Base-by-base conservation (phyloP, 1,140 invertebrate genomes). In the Bathynomus jamesi region DNA sequence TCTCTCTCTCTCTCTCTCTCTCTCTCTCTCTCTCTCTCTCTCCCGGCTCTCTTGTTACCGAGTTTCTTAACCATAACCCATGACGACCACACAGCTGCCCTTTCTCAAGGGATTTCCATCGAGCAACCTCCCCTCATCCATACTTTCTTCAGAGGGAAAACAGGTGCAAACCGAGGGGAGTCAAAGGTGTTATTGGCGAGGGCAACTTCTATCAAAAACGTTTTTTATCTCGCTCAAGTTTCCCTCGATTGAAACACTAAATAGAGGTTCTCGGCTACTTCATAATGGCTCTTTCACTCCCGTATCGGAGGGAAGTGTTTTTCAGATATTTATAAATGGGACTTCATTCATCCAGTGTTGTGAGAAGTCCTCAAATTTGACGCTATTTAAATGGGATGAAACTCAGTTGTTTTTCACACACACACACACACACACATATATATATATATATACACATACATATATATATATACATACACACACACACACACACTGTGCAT, bases 391-490 rank as follows among this genome's bases (percentile, higher is more conserved):
- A n/a, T n/a, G n/a, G n/a, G n/a, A n/a, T n/a, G n/a, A n/a, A n/a
- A n/a, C n/a, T n/a, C n/a, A n/a, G n/a, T n/a, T n/a, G n/a, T n/a
- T n/a, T n/a, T n/a, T n/a, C n/a, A 62, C 61, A 62, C 21, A 62
- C 61, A 62, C 21, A 62, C 61, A 62, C 21, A 62, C 61, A 62
- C 21, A 62, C 61, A 62, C 21, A 62, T 24, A 62, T 27, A 62
- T 24, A 62, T 27, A 62, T 24, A 27, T 27, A 62, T 24, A 62
- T 29, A 65, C 28, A 30, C 21, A 30, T 21, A 65, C 21, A 65
- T 21, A 30, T 29, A 65, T 21, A 65, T 29, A 65, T 21, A 28
- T 29, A 66, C 27, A 32, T 32, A 66, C 29, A 66, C 13, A 66
- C 65, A 66, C 25, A 66, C 25, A 66, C 65, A 32, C 25, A 1